Conservation (phyloP, 1,140 invertebrate species). For the Armadillidium nasatum region DNA sequence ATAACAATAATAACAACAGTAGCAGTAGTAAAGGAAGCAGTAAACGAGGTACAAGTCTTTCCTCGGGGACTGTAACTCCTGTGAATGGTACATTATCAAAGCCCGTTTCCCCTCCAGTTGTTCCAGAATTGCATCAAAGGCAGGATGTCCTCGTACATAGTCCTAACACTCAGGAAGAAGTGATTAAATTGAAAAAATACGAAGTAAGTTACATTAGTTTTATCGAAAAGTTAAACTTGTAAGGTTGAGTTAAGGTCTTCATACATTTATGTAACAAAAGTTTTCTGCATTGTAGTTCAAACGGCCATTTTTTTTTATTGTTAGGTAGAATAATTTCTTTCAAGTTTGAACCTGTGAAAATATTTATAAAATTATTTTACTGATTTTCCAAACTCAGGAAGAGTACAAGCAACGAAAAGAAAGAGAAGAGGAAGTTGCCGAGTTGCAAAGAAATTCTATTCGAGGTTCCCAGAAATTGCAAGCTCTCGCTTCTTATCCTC, state of each 20-base stretch:
- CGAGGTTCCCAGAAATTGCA: constrained; percentile 47
- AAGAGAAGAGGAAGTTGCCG: constrained; percentile 39
- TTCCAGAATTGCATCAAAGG: constrained; percentile 56
- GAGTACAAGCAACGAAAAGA: constrained; percentile 39
- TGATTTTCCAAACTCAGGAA: constrained; percentile 21
- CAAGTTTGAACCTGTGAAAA: not conserved
- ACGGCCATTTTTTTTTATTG: not conserved
- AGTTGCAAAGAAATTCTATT: constrained; percentile 35
- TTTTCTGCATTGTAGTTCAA: not conserved
- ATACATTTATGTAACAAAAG: too few species aligned
- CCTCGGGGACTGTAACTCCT: not conserved
- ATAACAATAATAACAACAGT: constrained; percentile 43
- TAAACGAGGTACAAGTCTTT: not conserved
- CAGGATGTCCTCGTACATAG: constrained; percentile 58
- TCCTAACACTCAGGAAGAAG: constrained; percentile 47
- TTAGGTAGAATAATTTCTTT: not conserved
- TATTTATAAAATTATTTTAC: not conserved
- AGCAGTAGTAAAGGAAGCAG: constrained; percentile 39
- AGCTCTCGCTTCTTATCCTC: constrained; percentile 47
- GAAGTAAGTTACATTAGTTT: constrained; percentile 49
- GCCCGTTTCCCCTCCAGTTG: constrained; percentile 68
- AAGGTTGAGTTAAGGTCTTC: too few species aligned
- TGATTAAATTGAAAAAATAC: constrained; percentile 51
- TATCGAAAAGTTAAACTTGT: too few species aligned
- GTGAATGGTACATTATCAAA: constrained; percentile 51